Conservation (phyloP, 2,113 vertebrate genomes). For the Canis aureus region DNA sequence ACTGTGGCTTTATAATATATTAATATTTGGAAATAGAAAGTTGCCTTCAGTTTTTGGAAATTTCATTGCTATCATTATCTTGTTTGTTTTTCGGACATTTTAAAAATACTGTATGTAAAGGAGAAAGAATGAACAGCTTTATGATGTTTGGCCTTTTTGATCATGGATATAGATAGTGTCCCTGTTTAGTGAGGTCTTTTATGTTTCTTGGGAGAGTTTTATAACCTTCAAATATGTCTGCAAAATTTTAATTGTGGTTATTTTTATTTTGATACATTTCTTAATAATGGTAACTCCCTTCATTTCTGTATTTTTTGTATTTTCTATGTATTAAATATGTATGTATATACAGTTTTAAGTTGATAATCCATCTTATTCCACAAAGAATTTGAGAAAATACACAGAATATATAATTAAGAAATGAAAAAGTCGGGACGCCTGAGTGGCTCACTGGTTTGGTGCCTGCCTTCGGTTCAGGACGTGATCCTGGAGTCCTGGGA, state of each 20-base stretch:
- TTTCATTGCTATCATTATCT: conserved; percentile 22
- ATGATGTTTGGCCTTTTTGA: not conserved
- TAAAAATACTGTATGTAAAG: not conserved
- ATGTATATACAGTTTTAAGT: not conserved
- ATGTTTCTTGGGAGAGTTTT: conserved; percentile 33
- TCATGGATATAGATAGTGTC: not conserved
- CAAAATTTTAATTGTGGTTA: not conserved
- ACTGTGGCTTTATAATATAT: not conserved
- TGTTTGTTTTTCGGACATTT: conserved; percentile 60
- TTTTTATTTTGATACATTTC: conserved; percentile 15
- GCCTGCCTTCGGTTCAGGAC: too few relatives aligned
- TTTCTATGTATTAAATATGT: not conserved
- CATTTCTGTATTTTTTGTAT: conserved; percentile 15
- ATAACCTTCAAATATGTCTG: conserved; percentile 21
- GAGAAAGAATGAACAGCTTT: conserved; percentile 27
- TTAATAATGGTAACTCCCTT: not conserved
- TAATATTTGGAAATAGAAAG: conserved; percentile 2
- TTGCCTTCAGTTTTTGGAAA: conserved; percentile 37
- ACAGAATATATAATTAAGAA: conserved; percentile 49
- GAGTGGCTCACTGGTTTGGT: too few relatives aligned
- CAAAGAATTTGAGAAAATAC: conserved; percentile 44
- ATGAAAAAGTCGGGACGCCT: not conserved
- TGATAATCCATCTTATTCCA: not conserved
- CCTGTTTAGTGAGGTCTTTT: conserved; percentile 11
- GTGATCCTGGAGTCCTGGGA: too few relatives aligned